Evolutionary conservation across 2,888 invertebrate genomes (phyloP).

Genomic region (Andrena hattorfiana): DNA sequence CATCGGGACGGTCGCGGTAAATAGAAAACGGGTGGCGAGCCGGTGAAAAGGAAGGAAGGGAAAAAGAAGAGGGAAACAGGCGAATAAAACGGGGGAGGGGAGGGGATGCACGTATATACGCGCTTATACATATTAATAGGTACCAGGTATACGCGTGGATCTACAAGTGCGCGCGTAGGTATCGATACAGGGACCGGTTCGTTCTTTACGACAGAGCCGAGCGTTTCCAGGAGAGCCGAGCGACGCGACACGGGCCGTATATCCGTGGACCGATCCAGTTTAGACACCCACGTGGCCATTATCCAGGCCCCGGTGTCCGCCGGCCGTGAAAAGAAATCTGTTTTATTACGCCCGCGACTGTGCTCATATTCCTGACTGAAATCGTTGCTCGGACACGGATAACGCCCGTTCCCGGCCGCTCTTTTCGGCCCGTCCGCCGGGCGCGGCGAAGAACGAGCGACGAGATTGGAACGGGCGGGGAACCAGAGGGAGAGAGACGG

Average conservation of each 20-base stretch:
- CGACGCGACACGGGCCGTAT: conserved; percentile 27
- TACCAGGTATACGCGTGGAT: conserved; percentile 30
- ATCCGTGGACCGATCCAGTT: conserved; percentile 64
- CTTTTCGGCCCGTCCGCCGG: conserved; percentile 6
- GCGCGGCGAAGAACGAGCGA: background rate
- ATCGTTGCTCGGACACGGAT: conserved; percentile 49
- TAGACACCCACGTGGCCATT: conserved; percentile 63
- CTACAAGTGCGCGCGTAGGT: conserved; percentile 47
- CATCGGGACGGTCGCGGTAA: background rate
- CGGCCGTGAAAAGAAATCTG: conserved; percentile 44
- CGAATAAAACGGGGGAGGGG: background rate
- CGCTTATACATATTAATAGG: conserved; percentile 59
- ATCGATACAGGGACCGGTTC: conserved; percentile 64
- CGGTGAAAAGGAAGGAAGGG: background rate
- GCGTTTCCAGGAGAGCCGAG: conserved; percentile 46
- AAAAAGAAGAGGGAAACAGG: background rate
- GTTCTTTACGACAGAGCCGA: conserved; percentile 61
- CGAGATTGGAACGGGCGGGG: background rate
- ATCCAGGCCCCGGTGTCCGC: conserved; percentile 52
- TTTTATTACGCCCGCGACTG: conserved; percentile 50
- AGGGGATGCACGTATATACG: conserved; percentile 17
- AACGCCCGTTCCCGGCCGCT: conserved; percentile 29
- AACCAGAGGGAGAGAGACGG: conserved; percentile 3
- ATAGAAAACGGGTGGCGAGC: background rate
- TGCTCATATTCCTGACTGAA: conserved; percentile 47